Conservation (phyloP, 2,113 vertebrate genomes). For the Thalassoma bifasciatum region DNA sequence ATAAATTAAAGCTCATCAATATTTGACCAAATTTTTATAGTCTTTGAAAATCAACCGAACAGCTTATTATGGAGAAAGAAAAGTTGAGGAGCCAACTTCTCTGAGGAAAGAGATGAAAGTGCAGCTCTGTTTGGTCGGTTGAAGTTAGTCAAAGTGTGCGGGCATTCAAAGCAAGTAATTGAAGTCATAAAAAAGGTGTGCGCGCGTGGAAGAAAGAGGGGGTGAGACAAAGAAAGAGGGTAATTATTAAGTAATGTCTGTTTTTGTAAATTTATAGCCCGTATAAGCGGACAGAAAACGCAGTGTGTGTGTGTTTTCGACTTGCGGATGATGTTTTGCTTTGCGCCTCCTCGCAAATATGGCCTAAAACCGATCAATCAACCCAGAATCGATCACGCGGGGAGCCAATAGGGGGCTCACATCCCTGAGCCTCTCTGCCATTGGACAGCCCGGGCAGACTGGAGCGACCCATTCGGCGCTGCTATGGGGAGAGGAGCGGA, state of each 20-base stretch:
- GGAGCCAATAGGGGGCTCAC: constrained; percentile 86
- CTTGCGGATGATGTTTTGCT: constrained; percentile 46
- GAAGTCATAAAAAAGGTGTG: constrained; percentile 11
- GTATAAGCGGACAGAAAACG: constrained; percentile 15
- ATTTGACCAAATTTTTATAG: constrained; percentile 48
- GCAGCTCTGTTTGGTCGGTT: background rate
- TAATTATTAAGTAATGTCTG: constrained; percentile 21
- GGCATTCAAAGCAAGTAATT: constrained; percentile 26
- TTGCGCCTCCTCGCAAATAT: constrained; percentile 77
- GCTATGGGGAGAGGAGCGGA: constrained; percentile 76
- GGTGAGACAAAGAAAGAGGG: background rate
- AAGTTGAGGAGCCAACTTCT: background rate
- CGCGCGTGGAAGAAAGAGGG: constrained; percentile 1
- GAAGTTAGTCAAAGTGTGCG: constrained; percentile 26
- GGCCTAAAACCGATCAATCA: constrained; percentile 88
- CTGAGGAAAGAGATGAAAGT: no score
- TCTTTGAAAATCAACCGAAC: constrained; percentile 4
- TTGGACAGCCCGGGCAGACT: constrained; percentile 86
- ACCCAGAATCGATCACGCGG: constrained; percentile 87
- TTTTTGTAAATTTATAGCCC: constrained; percentile 21
- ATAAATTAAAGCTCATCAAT: constrained; percentile 50
- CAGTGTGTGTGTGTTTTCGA: constrained; percentile 29
- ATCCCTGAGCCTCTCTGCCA: constrained; percentile 78
- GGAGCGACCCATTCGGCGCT: constrained; percentile 89
- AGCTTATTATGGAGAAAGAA: background rate